phyloP scores from a whole-genome alignment of 2,113 vertebrate species.

The Lota lota region DNA sequence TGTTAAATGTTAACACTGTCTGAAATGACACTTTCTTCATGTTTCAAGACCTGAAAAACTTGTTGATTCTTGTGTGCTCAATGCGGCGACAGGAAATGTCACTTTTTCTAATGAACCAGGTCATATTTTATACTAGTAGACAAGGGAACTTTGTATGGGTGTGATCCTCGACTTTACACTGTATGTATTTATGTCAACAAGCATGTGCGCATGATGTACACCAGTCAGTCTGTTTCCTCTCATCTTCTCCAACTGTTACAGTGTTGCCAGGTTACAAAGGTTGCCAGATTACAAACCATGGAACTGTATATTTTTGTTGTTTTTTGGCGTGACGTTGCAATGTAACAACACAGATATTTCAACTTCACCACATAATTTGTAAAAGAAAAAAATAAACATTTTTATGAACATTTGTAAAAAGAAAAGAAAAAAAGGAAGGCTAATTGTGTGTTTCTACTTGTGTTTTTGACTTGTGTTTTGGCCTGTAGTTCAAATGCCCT shows the following conservation, averaged over 20 bases:
- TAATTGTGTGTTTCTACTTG: background rate
- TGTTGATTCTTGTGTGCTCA: constrained; percentile 2
- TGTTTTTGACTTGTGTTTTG: background rate
- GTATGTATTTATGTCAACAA: constrained; percentile 64
- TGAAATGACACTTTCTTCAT: constrained; percentile 17
- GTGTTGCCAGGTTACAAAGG: constrained; percentile 40
- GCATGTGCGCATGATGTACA: constrained; percentile 38
- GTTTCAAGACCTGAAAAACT: background rate
- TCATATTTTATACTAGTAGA: constrained; percentile 39
- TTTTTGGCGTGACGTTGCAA: constrained; percentile 37
- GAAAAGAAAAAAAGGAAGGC: too few species aligned
- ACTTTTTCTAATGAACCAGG: constrained; percentile 3
- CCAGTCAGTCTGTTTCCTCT: constrained; percentile 21
- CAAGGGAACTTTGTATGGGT: constrained; percentile 50
- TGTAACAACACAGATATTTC: constrained; percentile 39
- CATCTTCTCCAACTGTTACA: constrained; percentile 26
- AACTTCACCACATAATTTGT: constrained; percentile 57
- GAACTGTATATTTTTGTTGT: constrained; percentile 4
- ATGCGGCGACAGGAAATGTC: background rate
- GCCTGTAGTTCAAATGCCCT: background rate
- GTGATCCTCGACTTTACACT: constrained; percentile 69
- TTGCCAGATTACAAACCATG: constrained; percentile 8
- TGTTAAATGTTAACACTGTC: background rate
- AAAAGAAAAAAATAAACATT: constrained; percentile 49
- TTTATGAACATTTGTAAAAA: constrained; percentile 63